Base-by-base conservation (phyloP, 92 coral and sea anemone genomes). In the Zoanthus solanderi region DNA sequence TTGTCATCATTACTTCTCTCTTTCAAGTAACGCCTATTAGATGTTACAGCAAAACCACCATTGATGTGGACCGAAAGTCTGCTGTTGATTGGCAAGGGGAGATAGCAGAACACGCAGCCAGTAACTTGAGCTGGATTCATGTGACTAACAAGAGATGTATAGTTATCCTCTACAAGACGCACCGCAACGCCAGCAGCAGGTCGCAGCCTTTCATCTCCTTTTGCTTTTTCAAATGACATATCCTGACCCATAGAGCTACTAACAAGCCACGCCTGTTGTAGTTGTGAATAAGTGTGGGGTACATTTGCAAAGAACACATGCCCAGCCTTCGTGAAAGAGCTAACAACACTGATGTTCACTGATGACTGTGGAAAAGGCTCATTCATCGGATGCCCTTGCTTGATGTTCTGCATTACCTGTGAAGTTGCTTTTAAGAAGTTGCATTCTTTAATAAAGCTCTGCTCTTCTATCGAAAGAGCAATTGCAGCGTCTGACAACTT, bases 101-200 rank as follows among this genome's bases (percentile, higher is more conserved):
- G 94, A 47, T 94, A 96, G 29, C 98, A 96, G 78, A 81, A 81
- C 44, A 81, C 85, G n/a, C 66, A 30, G 23, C 75, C 85, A 14
- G 61, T 12, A 44, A 37, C 71, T 58, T 42, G 72, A 5, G 84
- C 7, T 79, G 72, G 71, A 16, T 60, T 65, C 46, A 10, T 7
- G 60, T 67, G 18, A 61, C 23, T 4, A 42, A 61, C 84, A 46
- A 45, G 60, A 9, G 46, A 13, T 42, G 28, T 37, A 6, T 29
- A 23, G 12, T 0, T 28, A n/a, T 80, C 69, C 2, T 50, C 88
- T 71, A 6, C 54, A 50, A 93, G 76, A 71, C 85, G 69, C 12
- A 94, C 96, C 44, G 96, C 98, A 16, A 92, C 96, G 16, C 95
- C 98, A 17, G 98, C 98, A 15, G 94, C 58, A 7, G 98, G 94